Evolutionary conservation across 2,797 vertebrate species (phyloP), one percentile per base, ranked within the genome.

Genomic region (Phylloscopus collybita): DNA sequence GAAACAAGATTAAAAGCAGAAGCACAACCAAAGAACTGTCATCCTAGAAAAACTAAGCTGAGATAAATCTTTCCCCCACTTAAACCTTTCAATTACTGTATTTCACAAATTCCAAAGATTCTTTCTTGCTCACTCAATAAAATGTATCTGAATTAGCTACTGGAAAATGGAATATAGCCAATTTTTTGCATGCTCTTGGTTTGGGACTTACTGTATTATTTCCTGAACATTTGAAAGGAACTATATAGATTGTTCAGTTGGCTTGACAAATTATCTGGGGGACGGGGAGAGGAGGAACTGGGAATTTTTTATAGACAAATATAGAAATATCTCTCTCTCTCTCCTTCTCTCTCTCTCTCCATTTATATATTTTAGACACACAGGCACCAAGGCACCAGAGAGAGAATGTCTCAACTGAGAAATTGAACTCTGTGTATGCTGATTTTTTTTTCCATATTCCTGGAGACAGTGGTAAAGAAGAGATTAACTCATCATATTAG

Each of bases 1-100:
- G 90, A 92, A 97, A 94, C 80, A 94, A 96, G 96, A 96, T 95
- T 97, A 97, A 95, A 96, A 96, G 95, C 97, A 96, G 94, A 95
- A 96, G 83, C 80, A 97, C 86, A 96, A 97, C 91, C 86, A 95
- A 95, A 95, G 92, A 95, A 95, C 79, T 86, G 92, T 93, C 91
- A 95, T 73, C 74, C 86, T 71, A 88, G 94, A 95, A 97, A 97
- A 83, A 83, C 56, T 86, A 92, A 74, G 73, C 92, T 85, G 88
- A 95, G 72, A 86, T 95, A 88, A 92, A 82, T 64, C 74, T 97
- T 97, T 94, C 66, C 70, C 82, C 62, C 88, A 78, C 66, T 96
- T 89, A 81, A 92, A 92, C 79, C 94, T 96, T 92, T 96, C 84
- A 91, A 87, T 97, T 96, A 95, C 25, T 90, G 66, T 94, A 92